Evolutionary conservation across 2,113 vertebrate species (phyloP).

Genomic region (Syngnathus floridae): DNA sequence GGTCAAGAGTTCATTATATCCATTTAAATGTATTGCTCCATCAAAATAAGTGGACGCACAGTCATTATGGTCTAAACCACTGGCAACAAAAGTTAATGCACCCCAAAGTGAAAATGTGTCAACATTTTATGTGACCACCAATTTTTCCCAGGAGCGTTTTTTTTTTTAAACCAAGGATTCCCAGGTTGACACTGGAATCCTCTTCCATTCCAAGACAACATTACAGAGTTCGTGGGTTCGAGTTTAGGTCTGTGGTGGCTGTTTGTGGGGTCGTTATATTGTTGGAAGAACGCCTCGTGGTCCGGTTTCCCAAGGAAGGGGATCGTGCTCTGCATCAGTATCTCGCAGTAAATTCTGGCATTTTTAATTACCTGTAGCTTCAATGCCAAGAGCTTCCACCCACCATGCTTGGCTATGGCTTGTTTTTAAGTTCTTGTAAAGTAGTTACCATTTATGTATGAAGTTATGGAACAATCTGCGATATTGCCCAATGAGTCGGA

Average conservation of each 20-base stretch:
- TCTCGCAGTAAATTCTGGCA: background rate
- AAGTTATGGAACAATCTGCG: background rate
- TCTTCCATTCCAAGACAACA: background rate
- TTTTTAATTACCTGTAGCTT: background rate
- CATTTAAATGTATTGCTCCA: background rate
- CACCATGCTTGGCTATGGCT: background rate
- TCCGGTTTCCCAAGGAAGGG: too few species aligned
- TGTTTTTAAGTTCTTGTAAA: too few species aligned
- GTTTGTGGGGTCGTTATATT: background rate
- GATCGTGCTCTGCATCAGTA: background rate
- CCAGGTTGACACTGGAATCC: background rate
- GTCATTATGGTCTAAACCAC: background rate
- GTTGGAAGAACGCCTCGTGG: background rate
- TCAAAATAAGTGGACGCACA: background rate
- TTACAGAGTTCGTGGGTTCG: background rate
- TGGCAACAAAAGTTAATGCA: background rate
- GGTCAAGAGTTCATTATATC: too few species aligned
- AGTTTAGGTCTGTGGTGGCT: background rate
- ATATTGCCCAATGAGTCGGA: background rate
- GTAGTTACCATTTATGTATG: background rate
- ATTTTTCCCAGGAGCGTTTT: background rate
- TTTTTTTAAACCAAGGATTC: too few species aligned
- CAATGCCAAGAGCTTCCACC: background rate
- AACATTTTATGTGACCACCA: background rate
- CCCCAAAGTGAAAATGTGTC: background rate